Base-by-base conservation (phyloP, 2,888 invertebrate genomes). In the Phaedon cochleariae region DNA sequence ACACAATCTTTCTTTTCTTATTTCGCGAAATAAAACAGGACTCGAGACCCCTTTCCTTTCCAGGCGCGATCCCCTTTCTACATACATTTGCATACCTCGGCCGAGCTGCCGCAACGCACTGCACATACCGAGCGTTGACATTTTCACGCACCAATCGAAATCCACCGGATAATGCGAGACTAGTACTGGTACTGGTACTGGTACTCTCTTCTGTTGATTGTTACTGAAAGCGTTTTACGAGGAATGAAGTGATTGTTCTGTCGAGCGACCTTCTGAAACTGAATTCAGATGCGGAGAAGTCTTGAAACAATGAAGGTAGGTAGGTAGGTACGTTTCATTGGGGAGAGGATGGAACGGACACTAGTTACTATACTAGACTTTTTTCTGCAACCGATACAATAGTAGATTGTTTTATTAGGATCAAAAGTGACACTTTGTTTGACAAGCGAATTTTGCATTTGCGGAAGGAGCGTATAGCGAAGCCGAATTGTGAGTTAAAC, bases 21-120 rank as follows among this genome's bases (percentile, higher is more conserved):
- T 74, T 75, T 76, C 73, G 71, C 76, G 73, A 74, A 76, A 76
- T 74, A 76, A 76, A 76, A 74, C 64, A 67, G 62, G 59, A 67
- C n/a, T n/a, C n/a, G n/a, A n/a, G n/a, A n/a, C n/a, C n/a, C n/a
- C n/a, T n/a, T n/a, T n/a, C n/a, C n/a, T n/a, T n/a, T 64, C 67
- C 67, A 60, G 60, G 63, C 63, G 51, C 60, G 57, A 51, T 22
- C 54, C 31, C 26, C 49, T 34, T 21, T 48, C 59, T 48, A 46
- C 58, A 29, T 34, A 59, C 26, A 26, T 51, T 37, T 21, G 59
- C 37, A 37, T 55, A 45, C 55, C 26, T 34, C 54, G 29, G 29
- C 29, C 29, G 29, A 29, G 29, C 7, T 7, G 29, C 5, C 7
- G 29, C 26, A 26, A 26, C 26, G 26, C 26, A 26, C 26, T 26